These are phyloP conservation scores for Poliocrania exsul DNA, from an alignment of 2,797 vertebrate genomes.

Conservation along the genomic window DNA sequence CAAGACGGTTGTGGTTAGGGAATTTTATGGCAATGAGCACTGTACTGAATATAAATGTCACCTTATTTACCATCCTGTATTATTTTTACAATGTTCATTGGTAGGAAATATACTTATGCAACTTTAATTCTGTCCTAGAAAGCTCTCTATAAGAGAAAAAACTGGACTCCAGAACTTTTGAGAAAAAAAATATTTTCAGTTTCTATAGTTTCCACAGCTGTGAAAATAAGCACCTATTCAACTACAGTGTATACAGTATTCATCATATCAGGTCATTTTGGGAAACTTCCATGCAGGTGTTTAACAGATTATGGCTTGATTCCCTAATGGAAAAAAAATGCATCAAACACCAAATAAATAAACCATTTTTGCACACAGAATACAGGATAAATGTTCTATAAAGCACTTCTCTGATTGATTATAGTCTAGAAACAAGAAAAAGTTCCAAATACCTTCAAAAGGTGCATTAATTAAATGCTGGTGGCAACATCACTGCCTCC, in stretches of 20 bases:
- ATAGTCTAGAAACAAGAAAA: not conserved
- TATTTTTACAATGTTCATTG: constrained; percentile 46
- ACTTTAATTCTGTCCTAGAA: constrained; percentile 3
- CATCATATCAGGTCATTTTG: not conserved
- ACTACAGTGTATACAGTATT: not conserved
- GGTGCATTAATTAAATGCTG: not conserved
- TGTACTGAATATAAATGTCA: constrained; percentile 40
- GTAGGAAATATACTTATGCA: constrained; percentile 17
- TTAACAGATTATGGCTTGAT: not conserved
- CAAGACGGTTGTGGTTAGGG: not conserved
- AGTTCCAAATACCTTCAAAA: not conserved
- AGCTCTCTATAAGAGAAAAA: not conserved
- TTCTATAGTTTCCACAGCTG: not conserved
- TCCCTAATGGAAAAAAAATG: not conserved
- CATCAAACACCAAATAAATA: not conserved
- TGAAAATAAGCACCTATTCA: not conserved
- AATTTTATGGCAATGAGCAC: constrained; percentile 7
- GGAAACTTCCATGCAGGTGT: not conserved
- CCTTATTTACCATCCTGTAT: constrained; percentile 44
- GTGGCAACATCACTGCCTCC: not conserved
- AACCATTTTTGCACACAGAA: not conserved
- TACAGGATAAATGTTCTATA: not conserved
- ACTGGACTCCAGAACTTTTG: not conserved
- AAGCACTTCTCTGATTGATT: not conserved
- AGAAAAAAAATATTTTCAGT: not conserved